Conservation (phyloP, 2,113 vertebrate genomes). For the Oxyruncus cristatus region DNA sequence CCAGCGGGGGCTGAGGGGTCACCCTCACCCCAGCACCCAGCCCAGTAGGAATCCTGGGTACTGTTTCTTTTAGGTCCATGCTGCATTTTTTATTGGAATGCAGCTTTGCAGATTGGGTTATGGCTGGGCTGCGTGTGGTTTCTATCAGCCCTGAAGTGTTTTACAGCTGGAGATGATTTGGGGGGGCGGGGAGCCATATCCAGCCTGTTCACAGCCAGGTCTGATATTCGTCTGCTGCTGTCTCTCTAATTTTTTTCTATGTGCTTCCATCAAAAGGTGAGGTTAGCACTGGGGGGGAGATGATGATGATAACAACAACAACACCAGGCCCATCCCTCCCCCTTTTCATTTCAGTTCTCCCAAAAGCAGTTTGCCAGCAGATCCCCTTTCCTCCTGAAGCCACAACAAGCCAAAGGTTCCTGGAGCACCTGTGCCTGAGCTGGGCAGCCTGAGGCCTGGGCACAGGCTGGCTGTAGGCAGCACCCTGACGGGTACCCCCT, state of each 20-base stretch:
- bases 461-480: neutral
- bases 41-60: neutral
- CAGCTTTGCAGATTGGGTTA: constrained; percentile 13
- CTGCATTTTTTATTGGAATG: constrained; percentile 45
- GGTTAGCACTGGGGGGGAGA: neutral
- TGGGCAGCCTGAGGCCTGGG: neutral
- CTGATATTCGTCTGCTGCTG: constrained; percentile 14
- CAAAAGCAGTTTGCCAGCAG: neutral
- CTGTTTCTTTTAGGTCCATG: neutral
- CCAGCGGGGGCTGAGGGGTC: neutral
- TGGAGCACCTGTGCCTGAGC: fast-evolving
- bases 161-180: constrained; percentile 46
- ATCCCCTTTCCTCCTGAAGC: neutral
- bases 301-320: neutral
- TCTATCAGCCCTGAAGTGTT: constrained; percentile 49
- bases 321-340: neutral
- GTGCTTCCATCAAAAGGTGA: constrained; percentile 14
- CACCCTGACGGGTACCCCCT: too few species aligned
- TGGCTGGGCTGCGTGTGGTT: constrained; percentile 37
- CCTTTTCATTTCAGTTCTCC: neutral
- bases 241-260: neutral
- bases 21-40: neutral
- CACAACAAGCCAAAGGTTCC: fast-evolving
- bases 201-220: constrained; percentile 19
- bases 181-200: neutral